Percentiles rank a stretch among this genome's conserved stretches.
phyloP scores from a whole-genome alignment of 2,797 vertebrate genomes.

The Darevskia nairensis region DNA sequence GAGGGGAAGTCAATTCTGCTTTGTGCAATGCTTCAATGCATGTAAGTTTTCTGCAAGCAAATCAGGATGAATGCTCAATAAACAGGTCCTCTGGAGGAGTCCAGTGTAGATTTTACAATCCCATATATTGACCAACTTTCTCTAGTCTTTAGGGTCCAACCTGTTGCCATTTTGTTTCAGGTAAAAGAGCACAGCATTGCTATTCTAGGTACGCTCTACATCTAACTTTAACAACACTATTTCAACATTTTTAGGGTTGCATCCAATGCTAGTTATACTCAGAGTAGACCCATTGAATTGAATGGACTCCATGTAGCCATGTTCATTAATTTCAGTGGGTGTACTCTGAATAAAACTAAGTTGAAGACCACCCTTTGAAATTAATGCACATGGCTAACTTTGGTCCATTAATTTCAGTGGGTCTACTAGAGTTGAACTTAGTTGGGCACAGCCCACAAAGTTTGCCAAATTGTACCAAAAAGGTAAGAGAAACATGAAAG shows the following conservation, averaged over 20 bases:
- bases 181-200: neutral
- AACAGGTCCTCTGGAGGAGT: neutral
- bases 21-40: too few relatives aligned
- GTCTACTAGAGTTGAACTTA: neutral
- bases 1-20: too few relatives aligned
- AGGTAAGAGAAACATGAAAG: neutral
- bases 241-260: conserved; percentile 1
- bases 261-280: too few relatives aligned
- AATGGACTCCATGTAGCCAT: too few relatives aligned
- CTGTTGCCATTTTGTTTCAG: neutral
- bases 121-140: neutral
- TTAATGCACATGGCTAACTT: too few relatives aligned
- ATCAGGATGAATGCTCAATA: neutral
- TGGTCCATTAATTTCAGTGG: too few relatives aligned
- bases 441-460: neutral
- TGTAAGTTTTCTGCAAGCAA: neutral
- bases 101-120: neutral
- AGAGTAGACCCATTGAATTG: too few relatives aligned
- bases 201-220: neutral
- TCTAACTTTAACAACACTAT: neutral
- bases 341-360: neutral
- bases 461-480: neutral
- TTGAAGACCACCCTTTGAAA: neutral
- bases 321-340: too few relatives aligned
- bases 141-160: neutral